Percentiles rank a stretch among this genome's conserved stretches.
These are phyloP conservation scores for Emydoidea blandingii DNA, from an alignment of 2,797 vertebrate species.

Conservation along the genomic window DNA sequence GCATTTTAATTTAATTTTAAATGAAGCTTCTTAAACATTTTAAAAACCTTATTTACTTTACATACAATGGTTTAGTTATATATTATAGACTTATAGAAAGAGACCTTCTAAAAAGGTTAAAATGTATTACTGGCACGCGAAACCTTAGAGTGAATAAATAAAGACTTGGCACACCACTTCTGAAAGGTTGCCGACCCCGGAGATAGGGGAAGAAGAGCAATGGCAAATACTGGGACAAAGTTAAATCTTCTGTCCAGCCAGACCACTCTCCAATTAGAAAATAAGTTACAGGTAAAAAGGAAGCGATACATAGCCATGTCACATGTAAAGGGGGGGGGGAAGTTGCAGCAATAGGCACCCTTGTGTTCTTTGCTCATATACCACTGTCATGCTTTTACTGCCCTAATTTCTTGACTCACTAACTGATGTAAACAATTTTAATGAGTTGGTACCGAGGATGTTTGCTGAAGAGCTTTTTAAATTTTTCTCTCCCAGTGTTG, in stretches of 20 bases:
- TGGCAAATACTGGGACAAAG: neutral
- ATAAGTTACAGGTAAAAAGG: constrained; percentile 22
- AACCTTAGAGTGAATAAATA: no score
- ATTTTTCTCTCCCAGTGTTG: constrained; percentile 66
- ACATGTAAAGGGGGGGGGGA: neutral
- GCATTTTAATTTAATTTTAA: no score
- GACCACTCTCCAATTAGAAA: constrained; percentile 15
- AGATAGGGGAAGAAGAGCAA: neutral
- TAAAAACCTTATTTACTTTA: no score
- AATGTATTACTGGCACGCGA: no score
- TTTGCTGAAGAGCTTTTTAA: constrained; percentile 75
- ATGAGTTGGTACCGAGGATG: constrained; percentile 70
- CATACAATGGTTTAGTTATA: no score
- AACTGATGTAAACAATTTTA: constrained; percentile 76
- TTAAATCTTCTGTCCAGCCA: neutral
- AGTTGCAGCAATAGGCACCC: constrained; percentile 32
- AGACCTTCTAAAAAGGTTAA: no score
- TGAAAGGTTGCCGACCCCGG: no score
- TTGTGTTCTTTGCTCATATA: neutral
- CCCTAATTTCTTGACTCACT: constrained; percentile 69
- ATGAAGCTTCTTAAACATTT: no score
- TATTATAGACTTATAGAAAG: no score
- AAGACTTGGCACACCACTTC: no score
- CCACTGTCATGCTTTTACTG: constrained; percentile 50
- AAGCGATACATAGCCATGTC: constrained; percentile 2